Conservation (phyloP, 2,113 vertebrate species). For the Sakesphorus luctuosus region DNA sequence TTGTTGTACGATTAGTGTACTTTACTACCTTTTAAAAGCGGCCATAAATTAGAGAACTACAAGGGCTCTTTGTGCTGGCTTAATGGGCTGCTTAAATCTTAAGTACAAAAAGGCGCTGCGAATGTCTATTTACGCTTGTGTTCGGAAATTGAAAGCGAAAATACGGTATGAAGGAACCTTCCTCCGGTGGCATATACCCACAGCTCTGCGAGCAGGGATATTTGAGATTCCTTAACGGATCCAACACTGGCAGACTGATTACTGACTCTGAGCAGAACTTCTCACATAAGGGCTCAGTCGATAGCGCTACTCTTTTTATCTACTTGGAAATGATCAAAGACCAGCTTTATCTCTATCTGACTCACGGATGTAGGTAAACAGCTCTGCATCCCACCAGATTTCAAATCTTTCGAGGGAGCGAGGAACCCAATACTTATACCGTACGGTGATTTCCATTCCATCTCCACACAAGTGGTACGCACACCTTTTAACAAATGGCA, state of each 20-base stretch:
- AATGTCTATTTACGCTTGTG: constrained; percentile 35
- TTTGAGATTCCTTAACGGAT: constrained; percentile 40
- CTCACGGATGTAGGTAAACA: constrained; percentile 38
- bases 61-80: constrained; percentile 70
- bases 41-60: constrained; percentile 78
- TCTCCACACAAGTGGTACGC: neutral
- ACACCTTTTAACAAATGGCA: neutral
- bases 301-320: constrained; percentile 34
- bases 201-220: neutral
- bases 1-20: constrained; percentile 77
- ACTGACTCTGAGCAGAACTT: constrained; percentile 15
- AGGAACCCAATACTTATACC: neutral
- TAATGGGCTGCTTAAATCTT: constrained; percentile 71
- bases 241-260: neutral
- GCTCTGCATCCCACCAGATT: neutral
- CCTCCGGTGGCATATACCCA: neutral
- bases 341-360: constrained; percentile 21
- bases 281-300: neutral
- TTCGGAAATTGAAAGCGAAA: constrained; percentile 42
- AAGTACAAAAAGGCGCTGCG: constrained; percentile 26
- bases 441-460: neutral
- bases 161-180: constrained; percentile 20
- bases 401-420: neutral
- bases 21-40: constrained; percentile 82
- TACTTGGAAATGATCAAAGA: constrained; percentile 36